Conservation (phyloP, 1,140 invertebrate genomes). For the Frieseomelitta varia region DNA sequence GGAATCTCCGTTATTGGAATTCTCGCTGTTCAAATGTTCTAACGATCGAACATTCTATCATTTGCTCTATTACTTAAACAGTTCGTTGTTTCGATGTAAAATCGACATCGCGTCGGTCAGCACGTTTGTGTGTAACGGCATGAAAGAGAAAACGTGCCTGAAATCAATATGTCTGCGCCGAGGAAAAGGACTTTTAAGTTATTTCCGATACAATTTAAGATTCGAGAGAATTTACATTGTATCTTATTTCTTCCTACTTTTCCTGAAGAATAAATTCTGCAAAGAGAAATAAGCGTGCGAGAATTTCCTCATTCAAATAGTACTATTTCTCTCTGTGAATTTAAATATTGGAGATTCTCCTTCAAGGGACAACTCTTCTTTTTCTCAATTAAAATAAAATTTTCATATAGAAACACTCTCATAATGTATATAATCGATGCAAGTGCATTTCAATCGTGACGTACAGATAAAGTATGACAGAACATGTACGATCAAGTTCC, state of each 20-base stretch:
- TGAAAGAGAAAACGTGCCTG: background rate
- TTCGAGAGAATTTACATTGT: too few relatives aligned
- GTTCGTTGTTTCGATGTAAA: background rate
- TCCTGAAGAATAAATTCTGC: too few relatives aligned
- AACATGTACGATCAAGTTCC: too few relatives aligned
- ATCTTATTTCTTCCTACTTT: too few relatives aligned
- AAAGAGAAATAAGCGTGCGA: too few relatives aligned
- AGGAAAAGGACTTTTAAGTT: too few relatives aligned
- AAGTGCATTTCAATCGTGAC: background rate
- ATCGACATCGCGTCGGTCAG: background rate
- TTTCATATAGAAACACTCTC: background rate
- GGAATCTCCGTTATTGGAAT: background rate
- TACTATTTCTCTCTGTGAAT: background rate
- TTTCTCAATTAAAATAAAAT: background rate
- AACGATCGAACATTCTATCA: background rate
- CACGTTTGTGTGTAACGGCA: background rate
- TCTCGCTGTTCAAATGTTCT: background rate
- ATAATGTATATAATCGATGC: background rate
- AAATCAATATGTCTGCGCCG: background rate
- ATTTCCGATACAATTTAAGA: too few relatives aligned
- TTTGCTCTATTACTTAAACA: background rate
- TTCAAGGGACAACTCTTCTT: background rate
- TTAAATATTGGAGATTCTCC: background rate
- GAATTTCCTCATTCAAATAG: background rate
- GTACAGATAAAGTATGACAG: too few relatives aligned